These are phyloP conservation scores for Procavia capensis DNA, from an alignment of 2,113 vertebrate genomes.

Conservation along the genomic window DNA sequence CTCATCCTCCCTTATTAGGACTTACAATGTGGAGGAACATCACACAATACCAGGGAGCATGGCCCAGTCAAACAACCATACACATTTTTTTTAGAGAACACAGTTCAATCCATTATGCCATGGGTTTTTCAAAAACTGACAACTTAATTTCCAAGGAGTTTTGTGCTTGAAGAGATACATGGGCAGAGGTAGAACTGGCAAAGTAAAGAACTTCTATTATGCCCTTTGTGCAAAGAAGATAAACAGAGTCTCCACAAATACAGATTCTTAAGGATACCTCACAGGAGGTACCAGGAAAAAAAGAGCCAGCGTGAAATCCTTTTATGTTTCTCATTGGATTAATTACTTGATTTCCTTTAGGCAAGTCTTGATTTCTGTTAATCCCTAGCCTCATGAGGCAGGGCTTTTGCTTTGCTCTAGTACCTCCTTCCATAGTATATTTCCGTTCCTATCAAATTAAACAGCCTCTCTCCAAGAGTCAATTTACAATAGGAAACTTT, in stretches of 20 bases:
- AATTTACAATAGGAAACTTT: conserved; percentile 40
- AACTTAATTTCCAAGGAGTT: not conserved
- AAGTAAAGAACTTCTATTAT: not conserved
- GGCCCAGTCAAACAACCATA: no score
- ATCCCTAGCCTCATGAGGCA: not conserved
- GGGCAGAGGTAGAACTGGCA: not conserved
- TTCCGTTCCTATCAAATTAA: conserved; percentile 2
- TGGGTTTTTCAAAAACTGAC: not conserved
- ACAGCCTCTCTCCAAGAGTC: conserved; percentile 30
- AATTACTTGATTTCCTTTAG: conserved; percentile 24
- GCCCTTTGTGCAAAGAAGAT: not conserved
- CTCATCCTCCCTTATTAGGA: no score
- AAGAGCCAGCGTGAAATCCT: not conserved
- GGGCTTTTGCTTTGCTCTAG: not conserved
- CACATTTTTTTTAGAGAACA: no score
- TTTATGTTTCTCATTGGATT: not conserved
- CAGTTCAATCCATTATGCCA: no score
- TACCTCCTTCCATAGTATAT: not conserved
- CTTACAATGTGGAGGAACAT: no score
- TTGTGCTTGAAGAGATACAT: not conserved
- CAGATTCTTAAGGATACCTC: not conserved
- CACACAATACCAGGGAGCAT: no score
- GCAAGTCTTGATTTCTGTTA: not conserved
- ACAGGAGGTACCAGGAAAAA: not conserved
- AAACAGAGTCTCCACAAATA: not conserved